Base-by-base conservation (phyloP, 2,113 vertebrate genomes). In the Crotalus viridis region DNA sequence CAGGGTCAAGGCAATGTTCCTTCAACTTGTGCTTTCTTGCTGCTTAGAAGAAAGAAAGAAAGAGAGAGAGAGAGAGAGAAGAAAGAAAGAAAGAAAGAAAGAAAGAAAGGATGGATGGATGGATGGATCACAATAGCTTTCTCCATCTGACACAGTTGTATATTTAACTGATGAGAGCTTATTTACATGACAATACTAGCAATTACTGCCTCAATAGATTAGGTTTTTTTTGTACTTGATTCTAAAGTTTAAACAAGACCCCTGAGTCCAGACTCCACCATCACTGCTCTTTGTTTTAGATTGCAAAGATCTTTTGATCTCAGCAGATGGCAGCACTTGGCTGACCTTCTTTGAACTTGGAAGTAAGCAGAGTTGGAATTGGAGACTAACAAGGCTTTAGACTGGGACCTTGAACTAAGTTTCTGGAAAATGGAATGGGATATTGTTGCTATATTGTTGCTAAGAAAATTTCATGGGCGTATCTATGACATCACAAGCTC, bases 11-110 rank as follows among this genome's bases (percentile, higher is more conserved):
- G 3, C 22, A 26, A 46, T 39, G 46, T 3, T 51, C 88, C 69
- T 85, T 89, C 92, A 92, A 92, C 10, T 69, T 92, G 54, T 89
- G 92, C 19, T 85, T 85, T 92, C 10, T 85, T 43, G 10, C 28
- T 2, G 54, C 57, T 33, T 89, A 19, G 88, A 8, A 8, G 15
- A 10, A 48, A 89, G 43, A 89, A 3, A 19, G 46, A 28, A 1
- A 28, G 10, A 89, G 21, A 88, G 39, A 19, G n/a, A 22, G 56
- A 22, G 1, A 51, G 8, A 51, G 1, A 10, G 21, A 15, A 19
- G 9, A 81, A 3, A 88, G 17, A 10, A 9, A 13, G 24, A 10
- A 28, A 74, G 39, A 55, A 10, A 19, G 46, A 12, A 3, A 61
- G 26, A 81, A 13, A 74, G 39, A 10, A 22, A 13, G 15, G 10